Percentiles rank a stretch among this genome's conserved stretches.
phyloP scores from a whole-genome alignment of 2,888 invertebrate genomes.

The Rhimphoctona megacephalus region DNA sequence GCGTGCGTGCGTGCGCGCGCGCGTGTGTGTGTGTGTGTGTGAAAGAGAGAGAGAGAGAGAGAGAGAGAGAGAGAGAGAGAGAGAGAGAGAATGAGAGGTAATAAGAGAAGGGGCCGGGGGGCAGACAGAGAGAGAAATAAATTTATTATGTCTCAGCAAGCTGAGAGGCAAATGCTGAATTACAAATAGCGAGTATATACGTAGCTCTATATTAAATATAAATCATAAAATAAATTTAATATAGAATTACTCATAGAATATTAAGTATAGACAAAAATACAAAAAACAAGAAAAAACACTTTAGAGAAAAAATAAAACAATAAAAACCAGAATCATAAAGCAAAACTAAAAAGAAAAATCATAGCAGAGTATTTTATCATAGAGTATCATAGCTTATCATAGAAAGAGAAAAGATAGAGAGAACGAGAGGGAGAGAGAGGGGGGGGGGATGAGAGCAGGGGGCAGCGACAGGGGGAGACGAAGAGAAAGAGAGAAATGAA shows the following conservation, averaged over 20 bases:
- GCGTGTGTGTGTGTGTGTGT: no score
- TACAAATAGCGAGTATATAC: background rate
- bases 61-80: slow-evolving; percentile 22
- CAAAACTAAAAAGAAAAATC: background rate
- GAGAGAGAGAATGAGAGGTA: slow-evolving; percentile 17
- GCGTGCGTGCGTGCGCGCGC: no score
- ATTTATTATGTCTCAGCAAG: slow-evolving; percentile 67
- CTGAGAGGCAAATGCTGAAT: background rate
- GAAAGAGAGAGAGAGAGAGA: background rate
- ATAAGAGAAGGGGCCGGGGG: background rate
- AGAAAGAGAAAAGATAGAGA: slow-evolving; percentile 4
- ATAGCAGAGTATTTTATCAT: slow-evolving; percentile 1
- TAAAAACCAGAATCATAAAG: background rate
- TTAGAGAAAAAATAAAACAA: background rate
- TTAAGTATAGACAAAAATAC: background rate
- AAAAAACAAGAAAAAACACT: background rate
- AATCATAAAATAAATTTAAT: background rate
- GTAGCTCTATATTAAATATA: background rate
- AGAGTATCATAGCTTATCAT: background rate
- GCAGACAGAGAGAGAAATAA: slow-evolving; percentile 53
- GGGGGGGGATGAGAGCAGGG: background rate
- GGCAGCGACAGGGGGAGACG: background rate
- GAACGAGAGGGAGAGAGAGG: background rate
- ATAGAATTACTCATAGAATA: background rate
- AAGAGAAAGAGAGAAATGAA: slow-evolving; percentile 64